These are phyloP conservation scores for Thunnus albacares DNA, from an alignment of 2,797 vertebrate genomes.

Conservation along the genomic window DNA sequence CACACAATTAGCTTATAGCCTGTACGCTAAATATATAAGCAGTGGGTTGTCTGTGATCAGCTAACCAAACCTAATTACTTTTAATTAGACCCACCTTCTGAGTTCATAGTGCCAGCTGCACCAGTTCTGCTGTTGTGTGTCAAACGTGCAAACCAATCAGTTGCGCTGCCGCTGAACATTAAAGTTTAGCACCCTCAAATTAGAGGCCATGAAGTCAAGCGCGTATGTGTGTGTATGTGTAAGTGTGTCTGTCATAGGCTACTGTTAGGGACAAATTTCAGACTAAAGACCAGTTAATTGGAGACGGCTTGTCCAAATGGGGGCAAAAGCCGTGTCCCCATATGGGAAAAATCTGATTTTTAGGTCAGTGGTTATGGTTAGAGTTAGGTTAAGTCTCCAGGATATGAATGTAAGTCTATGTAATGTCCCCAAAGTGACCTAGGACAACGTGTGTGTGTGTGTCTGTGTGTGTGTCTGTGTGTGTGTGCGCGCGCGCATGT, in stretches of 20 bases:
- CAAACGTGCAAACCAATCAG: slow-evolving; percentile 48
- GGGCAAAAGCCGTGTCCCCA: too few species aligned
- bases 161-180: slow-evolving; percentile 36
- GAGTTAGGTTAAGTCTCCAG: too few species aligned
- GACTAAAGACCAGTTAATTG: too few species aligned
- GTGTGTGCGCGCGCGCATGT: not conserved
- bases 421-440: too few species aligned
- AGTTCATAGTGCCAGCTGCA: slow-evolving; percentile 48
- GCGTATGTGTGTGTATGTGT: not conserved
- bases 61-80: slow-evolving; percentile 48
- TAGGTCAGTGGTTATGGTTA: too few species aligned
- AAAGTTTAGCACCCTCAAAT: slow-evolving; percentile 34
- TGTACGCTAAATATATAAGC: slow-evolving; percentile 16
- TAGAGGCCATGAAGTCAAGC: slow-evolving; percentile 27
- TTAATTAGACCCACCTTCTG: slow-evolving; percentile 41
- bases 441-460: not conserved
- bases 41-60: slow-evolving; percentile 34
- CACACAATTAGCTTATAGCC: not conserved
- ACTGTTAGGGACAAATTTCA: too few species aligned
- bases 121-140: slow-evolving; percentile 35
- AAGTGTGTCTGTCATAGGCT: not conserved
- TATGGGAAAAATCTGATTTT: too few species aligned
- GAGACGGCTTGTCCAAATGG: too few species aligned
- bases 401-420: too few species aligned
- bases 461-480: not conserved